Base-by-base conservation (phyloP, 2,888 invertebrate species). In the Drosophila setosimentum region DNA sequence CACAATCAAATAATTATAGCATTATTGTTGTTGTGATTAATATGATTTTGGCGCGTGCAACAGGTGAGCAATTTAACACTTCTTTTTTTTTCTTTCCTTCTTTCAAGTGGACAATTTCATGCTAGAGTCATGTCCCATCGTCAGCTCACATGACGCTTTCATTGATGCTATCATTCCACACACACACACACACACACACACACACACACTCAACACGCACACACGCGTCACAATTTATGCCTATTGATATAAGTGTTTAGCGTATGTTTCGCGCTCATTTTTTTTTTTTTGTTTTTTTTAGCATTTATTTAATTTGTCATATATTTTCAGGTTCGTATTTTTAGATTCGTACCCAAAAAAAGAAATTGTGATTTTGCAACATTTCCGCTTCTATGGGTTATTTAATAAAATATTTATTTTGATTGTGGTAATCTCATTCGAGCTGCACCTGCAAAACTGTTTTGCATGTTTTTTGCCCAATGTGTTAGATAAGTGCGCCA, bases 81-180 rank as follows among this genome's bases (percentile, higher is more conserved):
- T 16, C 16, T 13, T 42, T n/a, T 21, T 24, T 24, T 24, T 16
- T 16, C 21, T 8, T 7, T 8, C 24, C 54, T n/a, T 55, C 24
- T 49, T 70, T 75, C 64, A 75, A 79, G 55, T 73, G 62, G 40
- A 50, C 48, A 16, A 65, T 71, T 66, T 72, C 80, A 59, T 65
- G 48, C 24, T 35, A 24, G 24, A 73, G 49, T 68, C 77, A 75
- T 58, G 62, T 35, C 33, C 57, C 68, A 62, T 18, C 53, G 61
- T 53, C 67, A 58, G 67, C 76, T 80, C 70, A 82, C 70, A 82
- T 78, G 82, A 76, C 71, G 59, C 59, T 68, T 77, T 74, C 64
- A 80, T 68, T 66, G 68, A 68, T 77, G 68, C 65, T 63, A 68
- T 72, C 73, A 60, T 29, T 21, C 16, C 50, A 51, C 48, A 59